Conservation (phyloP, 2,113 vertebrate genomes). For the pig (Sus scrofa) region DNA sequence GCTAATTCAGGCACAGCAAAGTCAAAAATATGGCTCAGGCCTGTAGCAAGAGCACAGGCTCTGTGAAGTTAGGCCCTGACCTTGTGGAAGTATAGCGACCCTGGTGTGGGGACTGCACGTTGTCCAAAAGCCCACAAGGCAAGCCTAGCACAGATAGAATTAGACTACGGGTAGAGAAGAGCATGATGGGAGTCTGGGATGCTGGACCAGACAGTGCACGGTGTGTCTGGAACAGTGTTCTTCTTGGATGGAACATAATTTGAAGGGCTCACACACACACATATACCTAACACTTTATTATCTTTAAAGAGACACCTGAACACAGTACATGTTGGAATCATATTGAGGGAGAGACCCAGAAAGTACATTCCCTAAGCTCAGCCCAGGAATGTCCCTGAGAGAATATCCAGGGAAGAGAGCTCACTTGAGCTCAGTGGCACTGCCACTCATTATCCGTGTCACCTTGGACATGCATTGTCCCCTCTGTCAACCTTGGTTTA, state of each 20-base stretch:
- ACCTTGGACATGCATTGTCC: neutral
- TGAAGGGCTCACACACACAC: neutral
- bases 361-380: neutral
- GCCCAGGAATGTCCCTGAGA: neutral
- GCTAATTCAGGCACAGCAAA: neutral
- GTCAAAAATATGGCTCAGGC: neutral
- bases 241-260: neutral
- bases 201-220: neutral
- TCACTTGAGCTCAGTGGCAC: neutral
- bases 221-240: neutral
- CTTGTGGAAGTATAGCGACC: neutral
- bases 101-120: neutral
- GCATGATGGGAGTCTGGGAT: neutral
- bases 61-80: neutral
- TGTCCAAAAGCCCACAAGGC: neutral
- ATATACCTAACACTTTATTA: neutral
- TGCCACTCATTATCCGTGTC: neutral
- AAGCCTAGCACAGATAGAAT: neutral
- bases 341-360: neutral
- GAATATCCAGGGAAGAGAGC: neutral
- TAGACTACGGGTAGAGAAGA: neutral
- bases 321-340: neutral
- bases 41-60: neutral
- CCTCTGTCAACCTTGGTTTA: neutral
- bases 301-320: neutral